Conservation (phyloP, 2,888 invertebrate species). For the Eledona agricola region DNA sequence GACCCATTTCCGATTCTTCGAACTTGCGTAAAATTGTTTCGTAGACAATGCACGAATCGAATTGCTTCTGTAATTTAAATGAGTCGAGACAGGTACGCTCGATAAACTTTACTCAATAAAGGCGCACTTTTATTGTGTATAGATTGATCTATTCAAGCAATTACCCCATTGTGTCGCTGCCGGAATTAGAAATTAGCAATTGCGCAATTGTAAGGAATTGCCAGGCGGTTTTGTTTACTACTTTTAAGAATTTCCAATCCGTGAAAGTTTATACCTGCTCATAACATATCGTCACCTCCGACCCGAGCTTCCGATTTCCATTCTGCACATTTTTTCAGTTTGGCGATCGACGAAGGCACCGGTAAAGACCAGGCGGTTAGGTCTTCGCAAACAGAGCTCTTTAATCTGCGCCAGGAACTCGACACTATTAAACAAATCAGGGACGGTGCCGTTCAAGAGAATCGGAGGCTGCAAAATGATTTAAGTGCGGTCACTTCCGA, state of each 20-base stretch:
- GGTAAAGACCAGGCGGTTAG: slow-evolving; percentile 20
- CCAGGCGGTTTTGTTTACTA: slow-evolving; percentile 10
- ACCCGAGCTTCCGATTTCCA: slow-evolving; percentile 16
- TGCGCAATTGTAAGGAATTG: slow-evolving; percentile 12
- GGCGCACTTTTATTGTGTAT: slow-evolving; percentile 14
- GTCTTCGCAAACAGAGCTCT: slow-evolving; percentile 66
- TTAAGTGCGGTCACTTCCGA: slow-evolving; percentile 72
- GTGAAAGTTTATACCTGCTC: slow-evolving; percentile 21
- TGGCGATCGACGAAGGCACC: slow-evolving; percentile 19
- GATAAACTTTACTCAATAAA: slow-evolving; percentile 17
- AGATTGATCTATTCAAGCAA: slow-evolving; percentile 5
- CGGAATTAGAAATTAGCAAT: no score
- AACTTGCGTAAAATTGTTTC: not conserved
- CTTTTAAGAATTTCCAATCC: slow-evolving; percentile 17
- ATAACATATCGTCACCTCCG: slow-evolving; percentile 15
- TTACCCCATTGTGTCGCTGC: slow-evolving; percentile 3
- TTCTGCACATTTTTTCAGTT: slow-evolving; percentile 16
- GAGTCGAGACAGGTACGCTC: slow-evolving; percentile 11
- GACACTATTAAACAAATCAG: slow-evolving; percentile 66
- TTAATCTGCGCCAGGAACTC: slow-evolving; percentile 69
- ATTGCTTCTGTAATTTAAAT: slow-evolving; percentile 6
- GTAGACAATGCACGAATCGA: slow-evolving; percentile 4
- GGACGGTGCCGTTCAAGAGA: slow-evolving; percentile 71
- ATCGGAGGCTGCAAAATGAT: slow-evolving; percentile 77
- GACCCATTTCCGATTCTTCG: slow-evolving; percentile 6